Conservation (phyloP, 1,140 invertebrate species). For the Pogonus chalceus region DNA sequence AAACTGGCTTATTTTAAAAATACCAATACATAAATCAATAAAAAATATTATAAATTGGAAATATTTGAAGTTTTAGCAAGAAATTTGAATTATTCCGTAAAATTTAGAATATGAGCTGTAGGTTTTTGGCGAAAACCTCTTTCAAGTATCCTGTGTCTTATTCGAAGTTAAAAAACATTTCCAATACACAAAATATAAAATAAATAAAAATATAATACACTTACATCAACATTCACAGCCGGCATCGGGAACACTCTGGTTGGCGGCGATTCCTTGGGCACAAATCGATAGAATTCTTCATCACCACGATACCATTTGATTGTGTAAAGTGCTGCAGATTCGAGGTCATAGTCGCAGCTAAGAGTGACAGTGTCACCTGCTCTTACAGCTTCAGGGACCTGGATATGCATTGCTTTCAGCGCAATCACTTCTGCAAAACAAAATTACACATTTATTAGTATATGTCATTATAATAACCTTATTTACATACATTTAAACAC, state of each 20-base stretch:
- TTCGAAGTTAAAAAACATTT: no score
- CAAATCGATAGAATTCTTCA: constrained; percentile 70
- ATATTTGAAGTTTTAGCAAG: no score
- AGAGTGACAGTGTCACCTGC: constrained; percentile 56
- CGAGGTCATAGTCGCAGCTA: constrained; percentile 63
- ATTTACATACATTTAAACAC: not conserved
- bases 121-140: no score
- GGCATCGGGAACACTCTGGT: constrained; percentile 53
- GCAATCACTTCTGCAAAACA: constrained; percentile 43
- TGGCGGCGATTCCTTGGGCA: constrained; percentile 56
- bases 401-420: constrained; percentile 55
- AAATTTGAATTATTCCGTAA: no score
- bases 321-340: constrained; percentile 63
- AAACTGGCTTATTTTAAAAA: no score
- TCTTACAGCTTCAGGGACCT: constrained; percentile 51
- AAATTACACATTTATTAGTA: no score
- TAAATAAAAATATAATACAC: no score
- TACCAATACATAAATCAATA: no score
- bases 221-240: constrained; percentile 65
- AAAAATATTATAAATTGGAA: no score
- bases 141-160: no score
- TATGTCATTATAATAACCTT: not conserved
- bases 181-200: no score
- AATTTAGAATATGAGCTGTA: no score
- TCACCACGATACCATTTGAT: constrained; percentile 77